Conservation (phyloP, 2,113 vertebrate species). For the Seriola aureovittata region DNA sequence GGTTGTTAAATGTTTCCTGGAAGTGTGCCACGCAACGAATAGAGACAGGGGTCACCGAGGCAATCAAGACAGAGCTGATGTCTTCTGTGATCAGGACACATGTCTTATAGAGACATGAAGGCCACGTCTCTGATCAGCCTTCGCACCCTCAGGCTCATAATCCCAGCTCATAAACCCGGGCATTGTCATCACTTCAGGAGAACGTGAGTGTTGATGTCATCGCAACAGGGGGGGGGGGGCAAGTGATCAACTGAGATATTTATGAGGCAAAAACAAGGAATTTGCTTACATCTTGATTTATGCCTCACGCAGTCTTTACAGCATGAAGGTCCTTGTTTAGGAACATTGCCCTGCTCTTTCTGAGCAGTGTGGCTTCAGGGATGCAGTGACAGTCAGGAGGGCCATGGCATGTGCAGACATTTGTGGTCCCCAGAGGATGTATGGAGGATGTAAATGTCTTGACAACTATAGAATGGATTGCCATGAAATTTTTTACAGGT, state of each 20-base stretch:
- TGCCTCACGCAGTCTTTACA: background rate
- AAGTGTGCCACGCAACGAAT: constrained; percentile 26
- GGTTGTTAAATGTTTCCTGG: constrained; percentile 62
- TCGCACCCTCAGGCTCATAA: constrained; percentile 23
- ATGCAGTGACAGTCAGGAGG: background rate
- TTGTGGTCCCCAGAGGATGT: background rate
- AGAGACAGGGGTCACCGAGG: constrained; percentile 48
- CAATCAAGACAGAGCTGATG: constrained; percentile 37
- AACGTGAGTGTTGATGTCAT: constrained; percentile 13
- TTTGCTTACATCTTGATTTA: constrained; percentile 5
- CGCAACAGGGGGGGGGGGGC: constrained; percentile 1
- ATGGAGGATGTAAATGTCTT: background rate
- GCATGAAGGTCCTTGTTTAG: background rate
- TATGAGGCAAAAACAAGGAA: constrained; percentile 16
- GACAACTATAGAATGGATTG: background rate
- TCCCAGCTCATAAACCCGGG: background rate
- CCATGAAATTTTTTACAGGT: background rate
- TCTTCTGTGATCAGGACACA: constrained; percentile 34
- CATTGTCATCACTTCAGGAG: constrained; percentile 30
- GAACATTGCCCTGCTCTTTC: background rate
- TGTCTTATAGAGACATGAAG: constrained; percentile 6
- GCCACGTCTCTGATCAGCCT: constrained; percentile 27
- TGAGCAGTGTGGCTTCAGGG: too few species aligned
- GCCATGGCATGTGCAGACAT: background rate
- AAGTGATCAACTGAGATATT: background rate